phyloP scores from a whole-genome alignment of 2,888 invertebrate species.

The Cosmopolites sordidus region DNA sequence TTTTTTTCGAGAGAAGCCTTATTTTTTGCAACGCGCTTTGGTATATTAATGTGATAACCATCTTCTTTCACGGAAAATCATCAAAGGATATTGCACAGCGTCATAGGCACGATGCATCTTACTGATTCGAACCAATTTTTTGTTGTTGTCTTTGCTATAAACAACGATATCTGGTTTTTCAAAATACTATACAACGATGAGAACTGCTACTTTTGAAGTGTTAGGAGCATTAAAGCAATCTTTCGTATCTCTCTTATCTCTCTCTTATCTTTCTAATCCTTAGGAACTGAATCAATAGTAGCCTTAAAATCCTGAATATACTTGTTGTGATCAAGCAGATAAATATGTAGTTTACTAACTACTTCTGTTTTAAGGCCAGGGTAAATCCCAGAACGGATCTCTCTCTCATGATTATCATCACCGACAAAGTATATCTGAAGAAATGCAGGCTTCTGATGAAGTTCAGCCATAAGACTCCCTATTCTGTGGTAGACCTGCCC shows the following conservation, averaged over 20 bases:
- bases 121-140: conserved; percentile 14
- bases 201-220: conserved; percentile 2
- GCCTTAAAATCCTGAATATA: no score
- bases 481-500: conserved; percentile 4
- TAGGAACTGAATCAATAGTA: no score
- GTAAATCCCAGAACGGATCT: neutral
- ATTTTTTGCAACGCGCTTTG: conserved; percentile 1
- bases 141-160: neutral
- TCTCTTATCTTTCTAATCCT: neutral
- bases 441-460: neutral
- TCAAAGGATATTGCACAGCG: conserved; percentile 41
- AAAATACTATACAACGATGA: neutral
- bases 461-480: neutral
- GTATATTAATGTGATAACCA: conserved; percentile 13
- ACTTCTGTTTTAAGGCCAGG: neutral
- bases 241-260: neutral
- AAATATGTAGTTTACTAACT: neutral
- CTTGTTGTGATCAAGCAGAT: no score
- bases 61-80: conserved; percentile 33
- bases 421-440: conserved; percentile 12
- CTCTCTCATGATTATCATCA: no score
- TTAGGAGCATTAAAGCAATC: conserved; percentile 3
- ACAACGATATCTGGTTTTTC: conserved; percentile 4
- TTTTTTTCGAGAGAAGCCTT: no score
- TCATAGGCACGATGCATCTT: conserved; percentile 41